Percentiles rank a stretch among this genome's conserved stretches.
Evolutionary conservation across 1,140 invertebrate species (phyloP).

Genomic region (Drosophila paulistorum): DNA sequence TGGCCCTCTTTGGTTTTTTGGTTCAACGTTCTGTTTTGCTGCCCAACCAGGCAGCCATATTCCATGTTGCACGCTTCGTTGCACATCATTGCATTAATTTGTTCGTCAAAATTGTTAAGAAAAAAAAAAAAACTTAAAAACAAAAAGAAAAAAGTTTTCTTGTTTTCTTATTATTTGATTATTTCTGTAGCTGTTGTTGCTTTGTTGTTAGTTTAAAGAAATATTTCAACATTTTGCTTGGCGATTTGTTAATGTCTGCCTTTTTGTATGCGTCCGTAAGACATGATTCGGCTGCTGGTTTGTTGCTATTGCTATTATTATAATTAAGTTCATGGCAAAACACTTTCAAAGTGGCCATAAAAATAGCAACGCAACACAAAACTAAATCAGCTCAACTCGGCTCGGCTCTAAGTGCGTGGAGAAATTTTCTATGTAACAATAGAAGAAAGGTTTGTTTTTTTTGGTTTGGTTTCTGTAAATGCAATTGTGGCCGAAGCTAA

Average conservation of each 20-base stretch:
- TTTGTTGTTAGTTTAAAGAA: slow-evolving; percentile 32
- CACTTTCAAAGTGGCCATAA: slow-evolving; percentile 62
- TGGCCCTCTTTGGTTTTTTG: slow-evolving; percentile 24
- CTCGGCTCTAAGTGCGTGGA: slow-evolving; percentile 51
- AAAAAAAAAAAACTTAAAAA: neutral
- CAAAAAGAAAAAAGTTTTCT: slow-evolving; percentile 14
- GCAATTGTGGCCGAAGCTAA: neutral
- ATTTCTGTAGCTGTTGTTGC: neutral
- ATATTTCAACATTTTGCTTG: slow-evolving; percentile 47
- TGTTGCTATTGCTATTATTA: slow-evolving; percentile 39
- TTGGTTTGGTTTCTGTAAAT: neutral
- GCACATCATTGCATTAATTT: slow-evolving; percentile 68
- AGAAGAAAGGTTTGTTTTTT: slow-evolving; percentile 3
- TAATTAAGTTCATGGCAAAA: slow-evolving; percentile 68
- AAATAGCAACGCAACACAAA: slow-evolving; percentile 48
- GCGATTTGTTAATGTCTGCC: slow-evolving; percentile 46
- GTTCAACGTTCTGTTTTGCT: slow-evolving; percentile 61
- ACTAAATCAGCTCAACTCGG: slow-evolving; percentile 22
- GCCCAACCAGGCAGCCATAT: slow-evolving; percentile 37
- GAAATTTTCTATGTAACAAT: slow-evolving; percentile 41
- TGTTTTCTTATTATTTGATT: slow-evolving; percentile 12
- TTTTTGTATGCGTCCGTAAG: slow-evolving; percentile 21
- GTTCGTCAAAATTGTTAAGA: slow-evolving; percentile 28
- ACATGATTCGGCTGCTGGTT: slow-evolving; percentile 44
- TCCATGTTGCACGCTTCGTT: slow-evolving; percentile 67